Conservation (phyloP, 2,113 vertebrate species). For the Bothrops jararaca region DNA sequence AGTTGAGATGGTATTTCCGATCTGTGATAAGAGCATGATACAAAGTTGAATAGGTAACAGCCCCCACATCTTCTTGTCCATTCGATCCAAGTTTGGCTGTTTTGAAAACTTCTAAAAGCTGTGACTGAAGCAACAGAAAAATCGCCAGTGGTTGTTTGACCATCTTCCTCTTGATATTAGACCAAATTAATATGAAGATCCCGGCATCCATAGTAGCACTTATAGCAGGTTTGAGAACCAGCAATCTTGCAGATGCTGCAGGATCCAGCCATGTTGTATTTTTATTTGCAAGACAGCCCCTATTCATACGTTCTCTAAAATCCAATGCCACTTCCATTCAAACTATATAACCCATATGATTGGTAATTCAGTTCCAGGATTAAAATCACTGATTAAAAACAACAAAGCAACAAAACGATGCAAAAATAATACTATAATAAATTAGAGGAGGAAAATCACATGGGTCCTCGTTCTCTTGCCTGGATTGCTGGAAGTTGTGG, state of each 20-base stretch:
- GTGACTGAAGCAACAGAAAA: not conserved
- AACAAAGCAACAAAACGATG: not conserved
- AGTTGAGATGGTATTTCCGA: not conserved
- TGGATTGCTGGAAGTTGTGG: not conserved
- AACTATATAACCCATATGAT: not conserved
- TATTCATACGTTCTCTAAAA: not conserved
- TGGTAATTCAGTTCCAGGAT: not conserved
- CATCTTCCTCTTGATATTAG: not conserved
- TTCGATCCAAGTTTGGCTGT: not conserved
- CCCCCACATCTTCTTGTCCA: not conserved
- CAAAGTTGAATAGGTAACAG: not conserved
- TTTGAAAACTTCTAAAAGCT: not conserved
- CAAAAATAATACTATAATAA: not conserved
- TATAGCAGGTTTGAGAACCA: not conserved
- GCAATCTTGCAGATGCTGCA: not conserved
- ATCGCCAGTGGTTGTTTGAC: not conserved
- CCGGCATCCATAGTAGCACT: not conserved
- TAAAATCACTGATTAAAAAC: not conserved
- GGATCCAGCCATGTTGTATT: not conserved
- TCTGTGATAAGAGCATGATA: not conserved
- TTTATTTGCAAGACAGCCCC: not conserved
- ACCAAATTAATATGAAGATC: not conserved
- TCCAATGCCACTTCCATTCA: not conserved
- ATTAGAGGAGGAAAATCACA: not conserved
- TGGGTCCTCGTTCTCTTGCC: not conserved